Evolutionary conservation across 2,113 vertebrate species (phyloP), one percentile per base, ranked within the genome.

Genomic region (Copsychus sechellarum): DNA sequence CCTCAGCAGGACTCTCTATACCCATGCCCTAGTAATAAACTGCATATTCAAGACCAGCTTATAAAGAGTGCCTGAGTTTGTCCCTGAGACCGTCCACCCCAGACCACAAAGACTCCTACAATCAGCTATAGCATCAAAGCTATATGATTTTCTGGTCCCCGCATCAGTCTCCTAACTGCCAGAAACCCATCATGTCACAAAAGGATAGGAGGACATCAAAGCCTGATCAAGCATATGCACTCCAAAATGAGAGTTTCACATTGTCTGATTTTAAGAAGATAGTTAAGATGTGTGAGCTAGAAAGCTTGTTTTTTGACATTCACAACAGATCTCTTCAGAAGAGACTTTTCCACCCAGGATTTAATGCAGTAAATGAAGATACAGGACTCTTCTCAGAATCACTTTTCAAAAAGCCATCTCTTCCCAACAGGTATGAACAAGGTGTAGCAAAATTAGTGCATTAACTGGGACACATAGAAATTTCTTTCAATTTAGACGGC

Each of bases 401-500:
- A 47, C 8, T 22, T 65, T 81, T 22, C 2, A 14, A 70, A 66
- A 24, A 57, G 23, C 4, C 6, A 19, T 54, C 5, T 60, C 28
- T 73, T 78, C 64, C 24, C 24, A 43, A 12, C 14, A 57, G 3
- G 2, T 40, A 36, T 20, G 12, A 79, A 66, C 17, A 38, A 50
- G 29, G 2, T 1, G 1, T 31, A 76, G 22, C 7, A 79, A 57
- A 23, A 21, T 24, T 38, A 48, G 4, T 7, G 0, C 50, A 40
- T 24, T 62, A 50, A 64, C 34, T 45, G 12, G 31, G 51, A 53
- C 8, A 17, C 17, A 29, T 1, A 26, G 8, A 11, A 45, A 69
- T 73, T 65, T 51, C 8, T 69, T 81, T 84, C 9, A 51, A 65
- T 67, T 54, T 42, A 67, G 29, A 7, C 20, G 45, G 12, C 13